Evolutionary conservation across 1,140 invertebrate species (phyloP).

Genomic region (Acarapis woodi): DNA sequence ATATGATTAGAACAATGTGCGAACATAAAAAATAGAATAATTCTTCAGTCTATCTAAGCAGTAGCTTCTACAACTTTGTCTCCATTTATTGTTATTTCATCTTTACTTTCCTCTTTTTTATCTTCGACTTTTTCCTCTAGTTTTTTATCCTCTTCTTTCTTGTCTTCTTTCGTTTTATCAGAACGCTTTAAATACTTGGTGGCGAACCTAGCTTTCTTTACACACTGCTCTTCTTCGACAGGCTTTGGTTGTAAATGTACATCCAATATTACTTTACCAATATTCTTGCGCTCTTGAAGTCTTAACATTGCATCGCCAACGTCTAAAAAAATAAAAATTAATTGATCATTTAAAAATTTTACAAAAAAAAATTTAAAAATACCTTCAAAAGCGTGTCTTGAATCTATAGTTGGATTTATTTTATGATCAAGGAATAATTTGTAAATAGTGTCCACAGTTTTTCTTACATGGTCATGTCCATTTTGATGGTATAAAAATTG

Average conservation of each 20-base stretch:
- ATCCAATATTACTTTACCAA: constrained; percentile 57
- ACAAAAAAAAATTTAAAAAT: too few relatives aligned
- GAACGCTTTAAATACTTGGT: constrained; percentile 5
- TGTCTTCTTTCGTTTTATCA: constrained; percentile 11
- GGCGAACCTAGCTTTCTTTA: constrained; percentile 6
- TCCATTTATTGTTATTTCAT: not conserved
- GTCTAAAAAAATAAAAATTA: too few relatives aligned
- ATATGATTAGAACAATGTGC: not conserved
- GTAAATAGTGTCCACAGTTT: constrained; percentile 37
- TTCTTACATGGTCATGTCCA: constrained; percentile 32
- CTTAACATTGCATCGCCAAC: constrained; percentile 64
- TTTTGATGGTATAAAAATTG: constrained; percentile 51
- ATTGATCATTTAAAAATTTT: too few relatives aligned
- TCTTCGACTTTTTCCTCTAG: constrained; percentile 9
- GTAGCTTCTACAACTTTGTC: not conserved
- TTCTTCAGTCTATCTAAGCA: not conserved
- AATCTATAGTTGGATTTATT: constrained; percentile 51
- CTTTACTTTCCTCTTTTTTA: constrained; percentile 7
- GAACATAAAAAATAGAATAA: not conserved
- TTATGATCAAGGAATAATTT: constrained; percentile 38
- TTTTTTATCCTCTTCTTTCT: constrained; percentile 8
- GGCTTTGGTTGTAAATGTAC: constrained; percentile 29
- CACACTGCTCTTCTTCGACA: constrained; percentile 9
- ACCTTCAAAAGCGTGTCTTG: constrained; percentile 52
- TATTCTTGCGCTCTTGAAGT: constrained; percentile 65